Evolutionary conservation across 2,113 vertebrate genomes (phyloP), one percentile per base, ranked within the genome.

Genomic region (Orientallactaga bullata): DNA sequence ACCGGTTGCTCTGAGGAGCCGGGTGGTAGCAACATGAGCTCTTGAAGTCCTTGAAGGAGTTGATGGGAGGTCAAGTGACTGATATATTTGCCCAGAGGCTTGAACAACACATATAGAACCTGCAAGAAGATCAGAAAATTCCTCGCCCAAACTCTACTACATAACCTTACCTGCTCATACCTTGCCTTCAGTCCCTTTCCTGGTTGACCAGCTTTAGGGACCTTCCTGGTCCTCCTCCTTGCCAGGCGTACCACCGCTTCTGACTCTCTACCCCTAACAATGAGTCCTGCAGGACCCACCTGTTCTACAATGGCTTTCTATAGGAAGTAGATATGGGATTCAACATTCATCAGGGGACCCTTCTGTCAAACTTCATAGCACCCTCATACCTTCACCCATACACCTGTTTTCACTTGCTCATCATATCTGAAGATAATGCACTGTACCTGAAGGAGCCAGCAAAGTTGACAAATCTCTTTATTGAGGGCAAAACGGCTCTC

Each of bases 51-150:
- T 76, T 96, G 82, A 0, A 99, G 99, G 30, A 99, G 98, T 96
- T 99, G 99, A 91, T 97, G 98, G 97, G 99, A 99, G 4, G 98
- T 97, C 95, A 99, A 89, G 2, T 97, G 47, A n/a, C 97, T 95
- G 37, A 99, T 98, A 72, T 99, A 98, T 73, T 98, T 95, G 0
- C 98, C 97, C 73, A 99, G 97, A 0, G 99, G 97, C 5, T 98
- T 98, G 89, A 99, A 99, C 60, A 99, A 98, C 80, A 99, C 97
- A 7, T 99, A 98, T 37, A 99, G 99, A 35, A 98, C 98, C 99
- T 99, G 86, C n/a, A 93, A 85, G 63, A 96, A 89, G 51, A 58
- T 63, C 55, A 85, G 24, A 18, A 66, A 94, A 39, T 6, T 13
- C n/a, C 37, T 83, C 42, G 76, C 58, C 77, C 24, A 61, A 85